Base-by-base conservation (phyloP, 2,797 vertebrate genomes). In the Acropternis orthonyx region DNA sequence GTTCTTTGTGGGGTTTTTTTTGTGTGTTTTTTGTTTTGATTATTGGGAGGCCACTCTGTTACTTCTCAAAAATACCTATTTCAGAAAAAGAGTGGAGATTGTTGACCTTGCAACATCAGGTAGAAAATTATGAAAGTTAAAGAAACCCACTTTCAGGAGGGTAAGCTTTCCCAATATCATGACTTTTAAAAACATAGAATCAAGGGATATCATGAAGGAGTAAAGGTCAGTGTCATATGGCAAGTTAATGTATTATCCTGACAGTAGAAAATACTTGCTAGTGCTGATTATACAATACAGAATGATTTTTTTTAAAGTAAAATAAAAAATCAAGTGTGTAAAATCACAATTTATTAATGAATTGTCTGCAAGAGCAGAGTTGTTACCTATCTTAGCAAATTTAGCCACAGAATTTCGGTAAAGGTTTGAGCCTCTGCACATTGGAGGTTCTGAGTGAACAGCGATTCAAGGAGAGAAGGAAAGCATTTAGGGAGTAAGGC, bases 1-100 rank as follows among this genome's bases (percentile, higher is more conserved):
- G 9, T 34, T 51, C 62, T 55, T 24, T 34, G 26, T 17, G 5
- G 16, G 13, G 30, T 6, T 4, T 21, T 20, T 32, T 81, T 51
- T 41, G 0, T 4, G 14, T 9, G 7, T 4, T 3, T 16, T 3
- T 16, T 32, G 22, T 39, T 59, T 54, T 78, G 3, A 10, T 34
- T 30, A n/a, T 39, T 22, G 30, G 6, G 8, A 5, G 12, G 2
- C 6, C 62, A 58, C 11, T 9, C 13, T 23, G 14, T 30, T 46
- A 51, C 5, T 55, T 48, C 16, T 56, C 5, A 34, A 46, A 89
- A 92, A 44, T 22, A 28, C 17, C 2, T 68, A 9, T 37, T n/a
- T 56, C 21, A 65, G 37, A 68, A 61, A 68, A 74, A 46, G 55
- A 4, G 3, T 41, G 8, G 14, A 76, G 10, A 30, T 44, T 54